Evolutionary conservation across 2,888 invertebrate genomes (phyloP).

Genomic region (Mimachlamys varia): DNA sequence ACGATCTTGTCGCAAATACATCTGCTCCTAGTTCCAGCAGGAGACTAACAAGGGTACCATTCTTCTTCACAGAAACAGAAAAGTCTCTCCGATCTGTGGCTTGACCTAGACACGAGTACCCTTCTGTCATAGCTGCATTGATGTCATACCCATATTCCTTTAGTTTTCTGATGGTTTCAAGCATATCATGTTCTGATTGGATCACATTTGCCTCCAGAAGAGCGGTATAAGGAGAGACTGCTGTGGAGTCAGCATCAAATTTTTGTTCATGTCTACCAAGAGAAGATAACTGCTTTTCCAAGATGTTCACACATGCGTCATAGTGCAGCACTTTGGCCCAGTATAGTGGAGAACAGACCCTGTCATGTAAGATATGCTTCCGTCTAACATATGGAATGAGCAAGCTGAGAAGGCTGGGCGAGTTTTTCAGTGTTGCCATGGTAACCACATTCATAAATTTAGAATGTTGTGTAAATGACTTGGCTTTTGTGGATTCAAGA

Average conservation of each 20-base stretch:
- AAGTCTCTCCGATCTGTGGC: background rate
- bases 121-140: background rate
- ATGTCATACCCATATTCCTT: background rate
- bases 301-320: background rate
- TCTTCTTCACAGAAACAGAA: background rate
- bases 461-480: background rate
- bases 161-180: background rate
- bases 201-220: background rate
- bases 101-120: background rate
- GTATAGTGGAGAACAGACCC: background rate
- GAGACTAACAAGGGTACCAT: background rate
- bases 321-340: background rate
- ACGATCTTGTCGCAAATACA: background rate
- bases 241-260: background rate
- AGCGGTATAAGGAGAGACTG: background rate
- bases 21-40: slow-evolving; percentile 5
- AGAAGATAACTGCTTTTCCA: background rate
- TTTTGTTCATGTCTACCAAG: background rate
- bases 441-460: background rate
- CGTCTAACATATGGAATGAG: background rate
- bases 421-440: background rate
- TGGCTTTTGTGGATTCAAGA: slow-evolving; percentile 10
- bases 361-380: background rate
- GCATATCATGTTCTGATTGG: background rate
- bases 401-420: background rate